Evolutionary conservation across 1,140 invertebrate genomes (phyloP).

Genomic region (Aphidius gifuensis): DNA sequence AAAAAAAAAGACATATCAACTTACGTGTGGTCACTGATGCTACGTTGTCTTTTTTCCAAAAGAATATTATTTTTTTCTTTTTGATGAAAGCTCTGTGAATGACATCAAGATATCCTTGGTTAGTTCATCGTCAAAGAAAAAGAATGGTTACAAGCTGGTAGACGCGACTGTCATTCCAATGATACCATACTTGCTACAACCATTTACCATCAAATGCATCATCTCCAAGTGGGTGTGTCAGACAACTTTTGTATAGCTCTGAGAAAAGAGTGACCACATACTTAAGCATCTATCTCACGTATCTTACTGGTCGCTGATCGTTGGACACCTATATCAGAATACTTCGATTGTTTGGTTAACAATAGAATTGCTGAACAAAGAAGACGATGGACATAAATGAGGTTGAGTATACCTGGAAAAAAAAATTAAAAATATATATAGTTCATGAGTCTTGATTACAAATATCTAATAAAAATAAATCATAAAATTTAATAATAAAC

Average conservation of each 20-base stretch:
- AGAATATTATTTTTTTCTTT: no score
- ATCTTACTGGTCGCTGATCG: conserved; percentile 19
- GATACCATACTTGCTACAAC: background rate
- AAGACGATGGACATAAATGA: background rate
- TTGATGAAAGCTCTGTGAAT: background rate
- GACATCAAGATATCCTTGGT: background rate
- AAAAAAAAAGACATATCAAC: no score
- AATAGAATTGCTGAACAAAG: conserved; percentile 8
- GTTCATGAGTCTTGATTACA: background rate
- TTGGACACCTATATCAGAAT: conserved; percentile 15
- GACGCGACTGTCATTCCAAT: background rate
- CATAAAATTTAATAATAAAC: background rate
- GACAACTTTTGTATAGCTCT: no score
- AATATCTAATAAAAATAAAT: no score
- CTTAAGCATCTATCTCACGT: conserved; percentile 15
- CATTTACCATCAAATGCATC: background rate
- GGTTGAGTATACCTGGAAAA: background rate
- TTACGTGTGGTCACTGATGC: no score
- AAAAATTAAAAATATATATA: background rate
- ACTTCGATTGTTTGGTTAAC: conserved; percentile 12
- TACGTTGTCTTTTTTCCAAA: no score
- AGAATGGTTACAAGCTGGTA: conserved; percentile 7
- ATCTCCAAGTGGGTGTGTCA: background rate
- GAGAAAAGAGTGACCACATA: conserved; percentile 8
- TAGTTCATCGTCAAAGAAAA: background rate